These are phyloP conservation scores for Calcarius ornatus DNA, from an alignment of 2,113 vertebrate genomes.

Conservation along the genomic window DNA sequence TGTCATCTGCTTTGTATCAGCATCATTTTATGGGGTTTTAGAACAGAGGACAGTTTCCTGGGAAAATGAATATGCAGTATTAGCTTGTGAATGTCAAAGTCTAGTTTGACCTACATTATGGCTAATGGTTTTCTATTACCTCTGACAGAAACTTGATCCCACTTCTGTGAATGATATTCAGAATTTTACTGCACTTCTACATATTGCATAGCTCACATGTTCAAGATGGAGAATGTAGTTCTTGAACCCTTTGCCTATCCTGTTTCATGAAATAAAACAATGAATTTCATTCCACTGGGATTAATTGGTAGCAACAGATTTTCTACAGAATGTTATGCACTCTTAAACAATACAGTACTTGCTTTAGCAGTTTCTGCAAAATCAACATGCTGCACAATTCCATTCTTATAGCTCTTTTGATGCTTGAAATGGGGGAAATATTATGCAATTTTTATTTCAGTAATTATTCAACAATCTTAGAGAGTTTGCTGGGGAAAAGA, in stretches of 20 bases:
- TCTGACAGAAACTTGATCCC: not conserved
- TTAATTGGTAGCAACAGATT: not conserved
- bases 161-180: not conserved
- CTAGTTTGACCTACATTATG: not conserved
- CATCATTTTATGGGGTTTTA: not conserved
- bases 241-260: not conserved
- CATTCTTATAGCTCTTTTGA: not conserved
- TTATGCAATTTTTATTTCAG: not conserved
- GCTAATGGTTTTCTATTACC: not conserved
- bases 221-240: not conserved
- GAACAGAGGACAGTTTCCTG: not conserved
- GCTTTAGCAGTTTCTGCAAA: not conserved
- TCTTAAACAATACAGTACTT: not conserved
- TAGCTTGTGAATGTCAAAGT: not conserved
- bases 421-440: not conserved
- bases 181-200: not conserved
- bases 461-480: not conserved
- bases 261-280: not conserved
- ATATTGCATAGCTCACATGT: not conserved
- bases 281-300: not conserved
- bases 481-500: not conserved
- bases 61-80: not conserved
- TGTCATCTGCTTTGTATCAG: constrained; percentile 27
- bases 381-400: not conserved
- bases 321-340: not conserved